Base-by-base conservation (phyloP, 2,113 vertebrate species). In the Glaucidium brasilianum region DNA sequence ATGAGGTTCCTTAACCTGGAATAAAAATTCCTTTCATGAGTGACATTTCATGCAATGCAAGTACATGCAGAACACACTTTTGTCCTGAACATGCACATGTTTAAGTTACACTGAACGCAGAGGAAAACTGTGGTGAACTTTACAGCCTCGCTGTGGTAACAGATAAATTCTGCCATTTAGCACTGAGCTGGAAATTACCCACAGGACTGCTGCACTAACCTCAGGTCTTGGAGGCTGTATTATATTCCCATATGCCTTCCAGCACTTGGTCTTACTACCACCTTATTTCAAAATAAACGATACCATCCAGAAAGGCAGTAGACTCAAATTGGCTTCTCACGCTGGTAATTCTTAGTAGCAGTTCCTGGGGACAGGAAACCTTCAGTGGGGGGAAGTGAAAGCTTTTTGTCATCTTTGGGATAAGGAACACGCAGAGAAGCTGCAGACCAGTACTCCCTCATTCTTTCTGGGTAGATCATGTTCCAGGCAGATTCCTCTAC, bases 21-120 rank as follows among this genome's bases (percentile, higher is more conserved):
- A 45, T 62, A 76, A 79, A 58, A 71, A 50, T 62, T 32, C 34
- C 29, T 83, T 77, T 45, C 39, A 15, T 11, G 35, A 58, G 10
- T 50, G 45, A 34, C 11, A 5, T 39, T 76, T 68, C n/a, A 62
- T 0, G 0, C 2, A 3, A 58, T 47, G 19, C 63, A 60, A 50
- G 37, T 49, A 2, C 0, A 20, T 6, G 14, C 37, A 92, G 41
- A 9, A 8, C 15, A 71, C 3, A 2, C 26, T 82, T 84, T 64
- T 30, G 11, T 64, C 34, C 56, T 59, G 32, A 75, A 34, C 7
- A 18, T 0, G 8, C 4, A 21, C 11, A 3, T 10, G 17, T 49
- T 55, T 50, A 26, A 80, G 20, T 55, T 30, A 23, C 18, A 43
- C 2, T 21, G n/a, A 60, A 23, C 2, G 2, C 20, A 83, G 52